A percentile compares a stretch with the other conserved stretches of the same genome.
These are phyloP conservation scores for Plagiodera versicolora DNA, from an alignment of 2,888 invertebrate genomes.

Conservation along the genomic window DNA sequence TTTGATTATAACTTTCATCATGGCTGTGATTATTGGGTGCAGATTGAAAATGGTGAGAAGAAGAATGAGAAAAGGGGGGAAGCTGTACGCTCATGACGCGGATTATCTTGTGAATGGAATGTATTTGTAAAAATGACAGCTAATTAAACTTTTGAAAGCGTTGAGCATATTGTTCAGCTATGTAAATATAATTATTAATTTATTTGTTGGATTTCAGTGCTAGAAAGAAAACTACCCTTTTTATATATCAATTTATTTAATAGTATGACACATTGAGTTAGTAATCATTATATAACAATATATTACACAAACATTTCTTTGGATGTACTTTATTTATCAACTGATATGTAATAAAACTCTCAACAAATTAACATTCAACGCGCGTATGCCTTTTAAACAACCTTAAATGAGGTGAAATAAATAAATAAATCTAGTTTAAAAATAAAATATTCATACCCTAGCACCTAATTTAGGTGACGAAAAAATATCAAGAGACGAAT, in stretches of 20 bases:
- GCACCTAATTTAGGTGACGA: neutral
- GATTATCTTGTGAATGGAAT: constrained; percentile 98
- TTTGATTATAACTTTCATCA: constrained; percentile 75
- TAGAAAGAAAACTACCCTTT: too few relatives aligned
- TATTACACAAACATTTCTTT: constrained; percentile 29
- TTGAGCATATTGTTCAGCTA: constrained; percentile 37
- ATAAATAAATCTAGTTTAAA: neutral
- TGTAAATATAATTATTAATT: constrained; percentile 18
- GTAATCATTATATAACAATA: constrained; percentile 30
- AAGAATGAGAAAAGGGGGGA: constrained; percentile 74
- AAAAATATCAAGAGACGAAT: too few relatives aligned
- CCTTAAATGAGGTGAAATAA: constrained; percentile 5
- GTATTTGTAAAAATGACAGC: constrained; percentile 81
- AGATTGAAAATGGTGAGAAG: constrained; percentile 76
- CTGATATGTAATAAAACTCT: constrained; percentile 29
- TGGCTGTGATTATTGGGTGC: constrained; percentile 81
- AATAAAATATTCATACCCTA: neutral
- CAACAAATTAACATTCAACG: constrained; percentile 23
- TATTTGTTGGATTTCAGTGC: too few relatives aligned
- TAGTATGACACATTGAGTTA: constrained; percentile 34
- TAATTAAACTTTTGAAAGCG: neutral
- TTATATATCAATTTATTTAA: neutral
- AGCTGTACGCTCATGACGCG: constrained; percentile 88
- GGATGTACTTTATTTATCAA: constrained; percentile 23
- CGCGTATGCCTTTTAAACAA: constrained; percentile 5